Evolutionary conservation across 2,797 vertebrate genomes (phyloP), one percentile per base, ranked within the genome.

Genomic region (Pampus argenteus): DNA sequence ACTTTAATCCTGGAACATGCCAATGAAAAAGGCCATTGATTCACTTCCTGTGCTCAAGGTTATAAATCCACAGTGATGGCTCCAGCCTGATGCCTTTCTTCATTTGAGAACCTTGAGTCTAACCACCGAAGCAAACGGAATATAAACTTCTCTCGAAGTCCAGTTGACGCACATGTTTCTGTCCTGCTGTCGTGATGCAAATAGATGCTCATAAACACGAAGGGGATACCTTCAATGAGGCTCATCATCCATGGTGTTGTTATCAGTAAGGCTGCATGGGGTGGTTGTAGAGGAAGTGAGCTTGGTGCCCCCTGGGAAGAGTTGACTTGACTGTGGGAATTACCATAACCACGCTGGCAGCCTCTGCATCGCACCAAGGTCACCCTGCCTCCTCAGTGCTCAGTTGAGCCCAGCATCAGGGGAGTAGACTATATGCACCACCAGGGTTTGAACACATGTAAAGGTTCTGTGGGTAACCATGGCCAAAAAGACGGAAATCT

Each of bases 281-380:
- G 56, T n/a, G 65, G 42, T 57, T 74, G 62, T 45, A 68, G 47
- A 61, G 79, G 84, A 88, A 76, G 82, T 74, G 69, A 81, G 83
- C 81, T 74, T 13, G 52, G 75, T 85, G 83, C 84, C 83, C 84
- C 79, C 78, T 71, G 71, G 65, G 59, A 82, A 76, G 83, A 76
- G 79, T 78, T 82, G 76, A 82, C 73, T 67, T 80, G 74, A 78
- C 54, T n/a, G 59, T 74, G 73, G 76, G 76, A 73, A 90, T 92
- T 89, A 89, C 69, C 84, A 91, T 91, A 90, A 92, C 91, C 84
- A 78, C 7, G 28, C 76, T 74, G 74, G 81, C 77, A 84, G 80
- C 78, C 82, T 79, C 78, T 78, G 78, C 76, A 82, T 71, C 79
- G 15, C 75, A 71, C 73, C 91, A 93, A 93, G 92, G 92, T 93